Base-by-base conservation (phyloP, 2,888 invertebrate species). In the Mythimna lalbum region DNA sequence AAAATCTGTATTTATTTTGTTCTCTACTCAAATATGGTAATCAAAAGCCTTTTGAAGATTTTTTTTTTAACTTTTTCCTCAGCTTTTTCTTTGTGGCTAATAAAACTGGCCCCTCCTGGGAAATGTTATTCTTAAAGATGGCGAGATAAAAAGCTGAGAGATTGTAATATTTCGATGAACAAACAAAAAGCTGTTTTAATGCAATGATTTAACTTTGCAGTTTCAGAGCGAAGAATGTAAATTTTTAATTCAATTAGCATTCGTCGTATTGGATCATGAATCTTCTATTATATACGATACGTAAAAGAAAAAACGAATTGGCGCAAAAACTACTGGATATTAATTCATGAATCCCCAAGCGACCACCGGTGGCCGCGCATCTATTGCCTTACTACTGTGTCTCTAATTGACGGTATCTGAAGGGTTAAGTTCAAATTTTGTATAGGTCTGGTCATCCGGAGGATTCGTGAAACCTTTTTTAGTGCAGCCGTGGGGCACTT, bases 61-160 rank as follows among this genome's bases (percentile, higher is more conserved):
- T 61, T 67, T n/a, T 67, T 67, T 67, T 53, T 7, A 21, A 27
- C 4, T 62, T 71, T 65, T 65, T 17, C 39, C 43, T 63, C 10
- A 27, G 33, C 39, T 49, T 73, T 68, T 72, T 68, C 73, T 81
- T 73, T 77, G 73, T 60, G 62, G 69, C 31, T 66, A 73, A 73
- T 69, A 80, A 73, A 78, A 81, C 60, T 61, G 65, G 43, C 43
- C 21, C 36, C 81, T 52, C 73, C 33, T 31, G 82, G 82, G 78
- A 81, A 80, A 78, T 78, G 66, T 63, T 50, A 64, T 31, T 62
- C 68, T 81, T 53, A 55, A 80, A 77, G 64, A 81, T 72, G 39
- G 62, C 52, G 9, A 56, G 66, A 65, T 72, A 63, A 77, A 68
- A 53, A 55, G 57, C 77, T 67, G 19, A 9, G 52, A 39, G 66